Evolutionary conservation across 2,888 invertebrate genomes (phyloP).

Genomic region (Parochlus steinenii): DNA sequence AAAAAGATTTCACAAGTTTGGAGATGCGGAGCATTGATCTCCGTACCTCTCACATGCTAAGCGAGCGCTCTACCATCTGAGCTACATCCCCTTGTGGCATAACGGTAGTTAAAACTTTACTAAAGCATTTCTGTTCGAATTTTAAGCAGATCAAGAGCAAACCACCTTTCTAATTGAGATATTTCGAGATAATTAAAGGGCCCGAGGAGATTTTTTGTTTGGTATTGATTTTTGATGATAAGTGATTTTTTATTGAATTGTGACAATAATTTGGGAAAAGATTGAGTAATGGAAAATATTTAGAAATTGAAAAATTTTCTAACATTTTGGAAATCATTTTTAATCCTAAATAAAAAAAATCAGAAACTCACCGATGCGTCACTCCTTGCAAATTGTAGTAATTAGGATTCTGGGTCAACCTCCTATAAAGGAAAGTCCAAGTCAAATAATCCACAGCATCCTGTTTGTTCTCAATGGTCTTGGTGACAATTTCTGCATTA

Average conservation of each 20-base stretch:
- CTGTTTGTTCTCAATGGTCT: slow-evolving; percentile 99
- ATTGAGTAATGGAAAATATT: not conserved
- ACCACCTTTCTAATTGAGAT: no score
- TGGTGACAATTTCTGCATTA: slow-evolving; percentile 98
- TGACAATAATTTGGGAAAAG: no score
- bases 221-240: no score
- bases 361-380: slow-evolving; percentile 46
- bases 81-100: slow-evolving; percentile 12
- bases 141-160: no score
- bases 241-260: no score
- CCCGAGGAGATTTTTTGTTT: no score
- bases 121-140: no score
- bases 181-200: no score
- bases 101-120: no score
- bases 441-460: slow-evolving; percentile 99
- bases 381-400: slow-evolving; percentile 97
- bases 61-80: slow-evolving; percentile 13
- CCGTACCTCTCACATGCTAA: slow-evolving; percentile 12
- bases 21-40: slow-evolving; percentile 10
- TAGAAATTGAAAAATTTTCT: not conserved
- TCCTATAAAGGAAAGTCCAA: slow-evolving; percentile 95
- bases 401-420: slow-evolving; percentile 97
- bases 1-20: no score
- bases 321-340: not conserved
- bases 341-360: not conserved